These are phyloP conservation scores for Toxostoma redivivum DNA, from an alignment of 2,113 vertebrate genomes.

Conservation along the genomic window DNA sequence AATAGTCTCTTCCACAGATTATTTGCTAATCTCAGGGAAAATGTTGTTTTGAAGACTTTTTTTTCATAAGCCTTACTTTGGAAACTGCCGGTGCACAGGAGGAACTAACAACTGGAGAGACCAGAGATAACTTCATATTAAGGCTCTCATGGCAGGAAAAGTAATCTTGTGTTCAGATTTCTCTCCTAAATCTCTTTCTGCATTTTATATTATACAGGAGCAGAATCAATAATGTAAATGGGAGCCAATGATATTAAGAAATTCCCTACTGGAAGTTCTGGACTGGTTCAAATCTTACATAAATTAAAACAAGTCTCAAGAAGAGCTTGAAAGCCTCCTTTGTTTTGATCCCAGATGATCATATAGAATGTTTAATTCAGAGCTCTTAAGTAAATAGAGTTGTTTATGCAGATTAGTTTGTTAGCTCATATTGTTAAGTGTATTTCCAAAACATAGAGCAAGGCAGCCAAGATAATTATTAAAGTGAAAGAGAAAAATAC, in stretches of 20 bases:
- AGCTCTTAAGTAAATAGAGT: background rate
- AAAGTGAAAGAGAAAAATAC: background rate
- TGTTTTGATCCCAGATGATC: background rate
- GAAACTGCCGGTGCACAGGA: background rate
- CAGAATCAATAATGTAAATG: background rate
- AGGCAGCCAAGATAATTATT: background rate
- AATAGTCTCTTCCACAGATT: too few species aligned
- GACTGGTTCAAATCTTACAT: background rate
- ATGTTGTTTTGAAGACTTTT: background rate
- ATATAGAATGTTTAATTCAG: background rate
- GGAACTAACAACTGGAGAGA: background rate
- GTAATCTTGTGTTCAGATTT: background rate
- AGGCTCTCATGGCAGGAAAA: background rate
- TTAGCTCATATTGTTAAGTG: background rate
- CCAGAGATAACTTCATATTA: background rate
- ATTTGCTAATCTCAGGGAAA: background rate
- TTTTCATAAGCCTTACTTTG: background rate
- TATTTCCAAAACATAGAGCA: background rate
- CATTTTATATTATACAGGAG: background rate
- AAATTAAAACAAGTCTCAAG: background rate
- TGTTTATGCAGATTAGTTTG: background rate
- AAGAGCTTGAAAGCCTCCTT: background rate
- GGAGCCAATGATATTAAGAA: background rate
- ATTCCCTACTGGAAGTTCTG: background rate
- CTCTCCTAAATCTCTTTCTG: background rate